Conservation (phyloP, 37 sponge, comb jelly and placozoan species). For the Crambe crambe region DNA sequence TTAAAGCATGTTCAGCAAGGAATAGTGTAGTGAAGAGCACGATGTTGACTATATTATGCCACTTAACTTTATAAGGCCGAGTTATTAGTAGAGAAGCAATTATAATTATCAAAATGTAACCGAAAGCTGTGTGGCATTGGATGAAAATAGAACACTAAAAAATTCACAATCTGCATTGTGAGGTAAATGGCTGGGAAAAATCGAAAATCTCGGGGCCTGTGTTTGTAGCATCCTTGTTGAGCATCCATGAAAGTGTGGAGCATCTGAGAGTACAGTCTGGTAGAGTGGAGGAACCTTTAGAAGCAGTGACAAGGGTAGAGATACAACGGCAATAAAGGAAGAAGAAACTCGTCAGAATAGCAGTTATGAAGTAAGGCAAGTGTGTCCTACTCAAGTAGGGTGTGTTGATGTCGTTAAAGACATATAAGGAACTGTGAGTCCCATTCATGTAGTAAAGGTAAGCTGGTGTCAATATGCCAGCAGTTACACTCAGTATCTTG, state of each 20-base stretch:
- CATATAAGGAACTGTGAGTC: not conserved
- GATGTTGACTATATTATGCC: not conserved
- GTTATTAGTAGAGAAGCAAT: not conserved
- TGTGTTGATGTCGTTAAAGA: not conserved
- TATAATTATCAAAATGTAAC: not conserved
- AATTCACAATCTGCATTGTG: not conserved
- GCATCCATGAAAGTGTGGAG: constrained; percentile 28
- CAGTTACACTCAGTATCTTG: constrained; percentile 2
- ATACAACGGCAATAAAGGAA: not conserved
- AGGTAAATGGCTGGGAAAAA: constrained; percentile 28
- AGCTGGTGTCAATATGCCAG: not conserved
- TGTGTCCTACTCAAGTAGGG: not conserved
- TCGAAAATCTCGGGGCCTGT: not conserved
- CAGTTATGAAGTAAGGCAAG: constrained; percentile 7
- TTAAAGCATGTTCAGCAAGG: too few species aligned
- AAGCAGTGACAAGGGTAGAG: constrained; percentile 10
- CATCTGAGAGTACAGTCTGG: not conserved
- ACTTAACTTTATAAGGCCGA: constrained; percentile 13
- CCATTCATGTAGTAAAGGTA: not conserved
- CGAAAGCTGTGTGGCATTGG: not conserved
- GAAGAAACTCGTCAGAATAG: constrained; percentile 8
- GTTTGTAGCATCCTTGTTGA: constrained; percentile 42
- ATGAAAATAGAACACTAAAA: not conserved
- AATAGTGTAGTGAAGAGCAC: not conserved
- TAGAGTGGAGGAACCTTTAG: constrained; percentile 3